Conservation (phyloP, 92 coral and sea anemone species). For the Parazoanthus darwini region DNA sequence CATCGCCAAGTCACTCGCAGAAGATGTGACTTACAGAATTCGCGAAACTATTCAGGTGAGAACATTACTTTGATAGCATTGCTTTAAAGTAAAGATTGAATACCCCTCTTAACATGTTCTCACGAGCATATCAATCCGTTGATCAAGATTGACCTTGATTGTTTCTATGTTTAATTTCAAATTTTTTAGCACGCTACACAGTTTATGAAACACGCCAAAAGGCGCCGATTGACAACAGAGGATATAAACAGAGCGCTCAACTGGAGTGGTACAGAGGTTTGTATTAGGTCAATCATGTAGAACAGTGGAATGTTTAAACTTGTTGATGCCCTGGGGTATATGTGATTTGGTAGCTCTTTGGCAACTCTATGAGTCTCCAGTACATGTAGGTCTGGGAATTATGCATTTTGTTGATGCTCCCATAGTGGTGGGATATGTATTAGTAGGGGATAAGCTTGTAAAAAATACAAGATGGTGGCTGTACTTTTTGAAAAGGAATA, state of each 20-base stretch:
- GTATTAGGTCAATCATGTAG: not conserved
- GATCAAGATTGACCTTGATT: not conserved
- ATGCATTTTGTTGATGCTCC: too few relatives aligned
- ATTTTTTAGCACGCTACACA: constrained; percentile 76
- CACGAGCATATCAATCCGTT: not conserved
- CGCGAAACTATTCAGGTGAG: constrained; percentile 86
- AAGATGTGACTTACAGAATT: constrained; percentile 90
- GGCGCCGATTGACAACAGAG: constrained; percentile 83
- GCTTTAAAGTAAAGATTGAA: not conserved
- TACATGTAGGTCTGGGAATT: too few relatives aligned
- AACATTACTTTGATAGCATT: not conserved
- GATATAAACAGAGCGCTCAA: constrained; percentile 90
- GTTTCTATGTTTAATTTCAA: not conserved
- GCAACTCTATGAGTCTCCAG: too few relatives aligned
- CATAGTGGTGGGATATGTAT: too few relatives aligned
- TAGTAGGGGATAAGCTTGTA: too few relatives aligned
- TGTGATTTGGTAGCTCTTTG: too few relatives aligned
- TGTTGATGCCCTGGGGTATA: too few relatives aligned
- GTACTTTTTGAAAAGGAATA: too few relatives aligned
- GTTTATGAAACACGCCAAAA: constrained; percentile 91
- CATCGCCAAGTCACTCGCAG: constrained; percentile 81
- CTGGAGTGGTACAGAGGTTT: constrained; percentile 83
- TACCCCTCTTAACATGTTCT: not conserved
- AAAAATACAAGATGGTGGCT: too few relatives aligned
- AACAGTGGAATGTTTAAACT: not conserved